Evolutionary conservation across 2,113 vertebrate species (phyloP).

Genomic region (Delphinus delphis): DNA sequence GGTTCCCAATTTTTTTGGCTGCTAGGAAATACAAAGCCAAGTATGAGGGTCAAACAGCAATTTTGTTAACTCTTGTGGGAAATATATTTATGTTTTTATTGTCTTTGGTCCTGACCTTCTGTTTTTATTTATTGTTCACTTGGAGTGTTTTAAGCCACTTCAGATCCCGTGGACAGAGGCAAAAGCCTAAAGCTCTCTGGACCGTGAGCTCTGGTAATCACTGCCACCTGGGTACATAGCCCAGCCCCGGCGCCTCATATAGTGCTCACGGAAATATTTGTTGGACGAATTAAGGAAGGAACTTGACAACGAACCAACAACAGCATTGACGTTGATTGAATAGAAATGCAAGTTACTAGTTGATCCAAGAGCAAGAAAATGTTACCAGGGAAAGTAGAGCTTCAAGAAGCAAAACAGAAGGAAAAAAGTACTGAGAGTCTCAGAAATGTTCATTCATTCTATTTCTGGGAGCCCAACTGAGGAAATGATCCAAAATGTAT

Average conservation of each 20-base stretch:
- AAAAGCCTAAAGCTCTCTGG: neutral
- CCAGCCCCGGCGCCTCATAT: neutral
- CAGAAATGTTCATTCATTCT: neutral
- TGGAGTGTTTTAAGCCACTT: neutral
- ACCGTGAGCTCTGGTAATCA: neutral
- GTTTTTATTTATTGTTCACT: neutral
- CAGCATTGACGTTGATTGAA: neutral
- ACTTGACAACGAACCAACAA: neutral
- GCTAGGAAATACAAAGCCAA: neutral
- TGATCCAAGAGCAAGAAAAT: neutral
- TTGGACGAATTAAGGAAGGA: neutral
- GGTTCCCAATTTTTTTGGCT: neutral
- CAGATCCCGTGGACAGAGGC: neutral
- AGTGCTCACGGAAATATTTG: neutral
- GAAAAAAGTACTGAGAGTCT: neutral
- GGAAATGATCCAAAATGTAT: neutral
- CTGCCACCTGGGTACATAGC: accelerated
- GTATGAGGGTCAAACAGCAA: neutral
- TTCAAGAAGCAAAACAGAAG: neutral
- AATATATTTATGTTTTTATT: neutral
- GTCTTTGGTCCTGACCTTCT: neutral
- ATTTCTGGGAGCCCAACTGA: neutral
- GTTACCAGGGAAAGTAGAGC: neutral
- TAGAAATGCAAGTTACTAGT: neutral
- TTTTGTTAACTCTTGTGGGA: neutral